Evolutionary conservation across 2,113 vertebrate genomes (phyloP).

Genomic region (Empidonax traillii): DNA sequence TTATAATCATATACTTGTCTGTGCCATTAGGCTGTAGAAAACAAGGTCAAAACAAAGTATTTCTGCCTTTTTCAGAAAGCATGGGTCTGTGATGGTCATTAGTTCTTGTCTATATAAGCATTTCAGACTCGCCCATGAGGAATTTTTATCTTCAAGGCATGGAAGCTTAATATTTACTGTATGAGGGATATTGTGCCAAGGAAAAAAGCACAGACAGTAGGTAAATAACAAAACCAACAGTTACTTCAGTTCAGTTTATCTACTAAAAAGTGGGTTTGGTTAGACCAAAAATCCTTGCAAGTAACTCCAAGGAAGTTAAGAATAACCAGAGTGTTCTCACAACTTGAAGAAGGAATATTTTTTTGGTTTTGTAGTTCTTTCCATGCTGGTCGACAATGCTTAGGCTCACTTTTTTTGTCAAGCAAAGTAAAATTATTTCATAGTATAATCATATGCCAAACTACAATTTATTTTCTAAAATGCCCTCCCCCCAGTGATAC

Average conservation of each 20-base stretch:
- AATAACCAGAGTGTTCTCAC: background rate
- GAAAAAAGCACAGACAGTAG: background rate
- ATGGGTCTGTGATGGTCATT: background rate
- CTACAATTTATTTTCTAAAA: background rate
- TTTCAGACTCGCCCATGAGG: background rate
- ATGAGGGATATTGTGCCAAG: background rate
- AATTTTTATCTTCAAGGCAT: background rate
- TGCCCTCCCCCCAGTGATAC: rapidly evolving
- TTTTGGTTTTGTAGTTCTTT: background rate
- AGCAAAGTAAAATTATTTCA: background rate
- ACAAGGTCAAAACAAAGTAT: background rate
- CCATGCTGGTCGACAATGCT: background rate
- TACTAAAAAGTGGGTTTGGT: background rate
- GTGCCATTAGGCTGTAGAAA: background rate
- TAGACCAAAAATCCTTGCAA: background rate
- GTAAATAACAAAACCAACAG: background rate
- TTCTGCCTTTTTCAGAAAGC: background rate
- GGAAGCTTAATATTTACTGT: background rate
- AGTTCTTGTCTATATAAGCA: background rate
- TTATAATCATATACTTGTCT: background rate
- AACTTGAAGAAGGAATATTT: background rate
- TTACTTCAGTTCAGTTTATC: background rate
- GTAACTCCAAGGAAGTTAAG: background rate
- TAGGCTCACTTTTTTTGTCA: background rate
- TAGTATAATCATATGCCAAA: background rate